Percentiles rank a stretch among this genome's conserved stretches.
phyloP scores from a whole-genome alignment of 2,888 invertebrate genomes.

The Neocrepidodera transversa region DNA sequence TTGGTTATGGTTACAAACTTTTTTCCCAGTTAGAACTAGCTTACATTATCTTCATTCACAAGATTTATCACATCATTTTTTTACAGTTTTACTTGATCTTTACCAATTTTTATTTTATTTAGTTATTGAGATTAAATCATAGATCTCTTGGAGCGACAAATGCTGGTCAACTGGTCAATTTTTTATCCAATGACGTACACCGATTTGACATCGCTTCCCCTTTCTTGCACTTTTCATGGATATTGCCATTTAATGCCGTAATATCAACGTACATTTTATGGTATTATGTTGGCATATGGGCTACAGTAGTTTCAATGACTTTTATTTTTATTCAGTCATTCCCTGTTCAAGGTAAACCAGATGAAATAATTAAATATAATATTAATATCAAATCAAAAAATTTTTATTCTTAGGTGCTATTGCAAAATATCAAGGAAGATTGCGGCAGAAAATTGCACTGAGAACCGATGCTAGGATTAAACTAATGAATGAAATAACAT shows the following conservation, averaged over 20 bases:
- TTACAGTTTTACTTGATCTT: neutral
- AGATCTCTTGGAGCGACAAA: slow-evolving; percentile 81
- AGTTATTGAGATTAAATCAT: slow-evolving; percentile 70
- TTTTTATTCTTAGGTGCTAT: neutral
- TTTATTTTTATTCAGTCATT: slow-evolving; percentile 65
- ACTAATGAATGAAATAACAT: slow-evolving; percentile 76
- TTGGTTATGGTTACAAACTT: too few species aligned
- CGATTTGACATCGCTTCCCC: slow-evolving; percentile 77
- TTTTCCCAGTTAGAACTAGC: too few species aligned
- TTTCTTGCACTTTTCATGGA: slow-evolving; percentile 79
- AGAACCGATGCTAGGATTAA: slow-evolving; percentile 72
- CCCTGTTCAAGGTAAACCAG: slow-evolving; percentile 61
- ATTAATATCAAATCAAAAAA: neutral
- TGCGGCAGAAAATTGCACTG: slow-evolving; percentile 60
- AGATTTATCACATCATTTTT: neutral
- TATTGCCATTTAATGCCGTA: slow-evolving; percentile 77
- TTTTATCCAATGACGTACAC: slow-evolving; percentile 85
- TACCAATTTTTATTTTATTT: neutral
- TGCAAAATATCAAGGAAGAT: slow-evolving; percentile 58
- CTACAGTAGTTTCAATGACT: slow-evolving; percentile 68
- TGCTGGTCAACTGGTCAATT: slow-evolving; percentile 81
- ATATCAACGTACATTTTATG: slow-evolving; percentile 70
- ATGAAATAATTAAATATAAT: neutral
- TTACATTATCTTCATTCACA: too few species aligned
- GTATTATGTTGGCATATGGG: slow-evolving; percentile 61